Evolutionary conservation across 1,140 invertebrate genomes (phyloP), one percentile per base, ranked within the genome.

Genomic region (Drosophila kanapiae): DNA sequence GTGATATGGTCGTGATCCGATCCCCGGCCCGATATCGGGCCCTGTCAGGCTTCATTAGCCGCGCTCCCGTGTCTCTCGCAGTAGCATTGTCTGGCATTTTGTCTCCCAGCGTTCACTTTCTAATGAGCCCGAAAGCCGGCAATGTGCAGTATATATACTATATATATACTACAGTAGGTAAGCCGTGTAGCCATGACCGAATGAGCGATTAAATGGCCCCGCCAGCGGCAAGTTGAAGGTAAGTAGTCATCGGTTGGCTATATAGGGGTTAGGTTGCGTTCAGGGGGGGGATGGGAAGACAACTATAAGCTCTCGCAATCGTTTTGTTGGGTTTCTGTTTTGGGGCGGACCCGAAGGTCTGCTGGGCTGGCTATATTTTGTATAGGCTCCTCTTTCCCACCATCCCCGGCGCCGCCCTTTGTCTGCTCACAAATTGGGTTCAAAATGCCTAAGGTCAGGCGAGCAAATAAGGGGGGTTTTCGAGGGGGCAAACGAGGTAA

Each of bases 201-300:
- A 81, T 88, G 85, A 86, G 82, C 75, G 53, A 71, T 64, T 70
- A 58, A 78, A 78, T 78, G 75, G 75, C 75, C 75, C 75, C 65
- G 81, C 82, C 64, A 83, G 45, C 82, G 82, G 83, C 84, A 86
- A 86, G 82, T 86, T 86, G 83, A 87, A 87, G 83, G 83, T 83
- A 76, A 56, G 48, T 51, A 54, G 53, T 38, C 53, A 74, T 68
- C 65, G 59, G 49, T 51, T 42, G 43, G n/a, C 23, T 14, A 48
- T 29, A 33, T 49, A 31, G 10, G 9, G 13, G 14, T 40, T 56
- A 42, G 56, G 56, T 27, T 16, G 40, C 18, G 14, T n/a, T 23
- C 16, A 16, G 42, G 45, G 51, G 42, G 11, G 18, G 10, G 29
- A 11, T 13, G 45, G 42, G 51, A 43, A 27, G 53, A 54, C 14